Percentiles rank a stretch among this genome's conserved stretches.
Conservation (phyloP, 2,113 vertebrate genomes). For the Ceyx melanurus region DNA sequence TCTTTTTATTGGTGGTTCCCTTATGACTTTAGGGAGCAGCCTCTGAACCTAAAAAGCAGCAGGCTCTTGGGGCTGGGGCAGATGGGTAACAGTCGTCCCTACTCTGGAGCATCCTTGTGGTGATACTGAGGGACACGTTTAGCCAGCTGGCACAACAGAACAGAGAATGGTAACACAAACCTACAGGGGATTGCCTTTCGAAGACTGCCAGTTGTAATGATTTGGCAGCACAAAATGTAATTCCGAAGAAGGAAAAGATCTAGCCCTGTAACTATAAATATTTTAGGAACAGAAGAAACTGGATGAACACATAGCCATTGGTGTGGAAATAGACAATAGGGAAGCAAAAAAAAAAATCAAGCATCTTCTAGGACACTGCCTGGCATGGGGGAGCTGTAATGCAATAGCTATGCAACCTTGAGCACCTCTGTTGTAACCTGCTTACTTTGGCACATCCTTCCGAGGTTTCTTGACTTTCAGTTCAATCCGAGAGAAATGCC, state of each 20-base stretch:
- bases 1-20: neutral
- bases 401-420: slow-evolving; percentile 27
- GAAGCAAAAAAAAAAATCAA: neutral
- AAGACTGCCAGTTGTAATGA: neutral
- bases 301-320: neutral
- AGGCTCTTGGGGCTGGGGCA: neutral
- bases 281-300: neutral
- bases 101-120: neutral
- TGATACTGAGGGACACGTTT: neutral
- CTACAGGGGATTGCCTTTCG: neutral
- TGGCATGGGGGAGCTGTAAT: neutral
- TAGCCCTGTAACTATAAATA: neutral
- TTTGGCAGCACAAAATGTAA: neutral
- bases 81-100: rapidly evolving
- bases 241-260: neutral
- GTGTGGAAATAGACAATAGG: neutral
- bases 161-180: neutral
- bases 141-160: neutral
- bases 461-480: neutral
- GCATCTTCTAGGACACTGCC: neutral
- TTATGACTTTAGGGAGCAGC: neutral
- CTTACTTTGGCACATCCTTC: slow-evolving; percentile 43
- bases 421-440: slow-evolving; percentile 54
- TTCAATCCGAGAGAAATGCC: slow-evolving; percentile 35
- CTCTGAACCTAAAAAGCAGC: neutral